These are phyloP conservation scores for Bemisia tabaci DNA, from an alignment of 1,140 invertebrate genomes.

Conservation along the genomic window DNA sequence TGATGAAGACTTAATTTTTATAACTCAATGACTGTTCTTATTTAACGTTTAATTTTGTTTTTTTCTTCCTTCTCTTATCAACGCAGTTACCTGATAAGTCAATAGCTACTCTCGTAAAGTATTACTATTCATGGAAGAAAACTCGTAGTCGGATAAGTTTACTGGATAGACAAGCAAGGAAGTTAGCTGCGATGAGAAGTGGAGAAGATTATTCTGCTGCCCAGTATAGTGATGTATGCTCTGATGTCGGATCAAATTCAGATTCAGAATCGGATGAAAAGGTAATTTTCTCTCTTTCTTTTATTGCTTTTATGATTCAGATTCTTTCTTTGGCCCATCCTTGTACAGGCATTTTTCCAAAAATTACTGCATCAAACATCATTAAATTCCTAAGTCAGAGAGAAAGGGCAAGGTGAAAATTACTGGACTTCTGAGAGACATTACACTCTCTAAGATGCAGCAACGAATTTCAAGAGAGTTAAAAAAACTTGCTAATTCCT, in stretches of 20 bases:
- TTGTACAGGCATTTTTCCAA: too few species aligned
- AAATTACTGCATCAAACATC: too few species aligned
- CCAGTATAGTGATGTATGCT: conserved; percentile 49
- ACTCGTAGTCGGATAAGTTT: conserved; percentile 78
- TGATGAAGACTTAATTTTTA: too few species aligned
- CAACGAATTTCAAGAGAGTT: too few species aligned
- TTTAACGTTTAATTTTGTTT: conserved; percentile 8
- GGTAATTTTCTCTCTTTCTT: conserved; percentile 35
- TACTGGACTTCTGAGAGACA: too few species aligned
- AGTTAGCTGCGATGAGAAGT: conserved; percentile 38
- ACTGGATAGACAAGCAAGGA: conserved; percentile 77
- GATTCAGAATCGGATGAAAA: conserved; percentile 80
- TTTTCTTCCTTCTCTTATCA: conserved; percentile 28
- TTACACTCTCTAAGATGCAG: too few species aligned
- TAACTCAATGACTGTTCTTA: too few species aligned
- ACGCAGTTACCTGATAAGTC: conserved; percentile 93
- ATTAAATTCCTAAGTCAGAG: too few species aligned
- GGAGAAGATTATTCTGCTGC: conserved; percentile 38
- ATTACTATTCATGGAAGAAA: conserved; percentile 98
- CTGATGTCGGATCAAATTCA: conserved; percentile 60
- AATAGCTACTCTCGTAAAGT: conserved; percentile 89
- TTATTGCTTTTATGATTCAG: background rate
- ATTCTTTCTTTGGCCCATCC: too few species aligned
- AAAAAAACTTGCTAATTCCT: too few species aligned
- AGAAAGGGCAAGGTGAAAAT: too few species aligned